Base-by-base conservation (phyloP, 2,888 invertebrate species). In the Acanthosoma haemorrhoidale region DNA sequence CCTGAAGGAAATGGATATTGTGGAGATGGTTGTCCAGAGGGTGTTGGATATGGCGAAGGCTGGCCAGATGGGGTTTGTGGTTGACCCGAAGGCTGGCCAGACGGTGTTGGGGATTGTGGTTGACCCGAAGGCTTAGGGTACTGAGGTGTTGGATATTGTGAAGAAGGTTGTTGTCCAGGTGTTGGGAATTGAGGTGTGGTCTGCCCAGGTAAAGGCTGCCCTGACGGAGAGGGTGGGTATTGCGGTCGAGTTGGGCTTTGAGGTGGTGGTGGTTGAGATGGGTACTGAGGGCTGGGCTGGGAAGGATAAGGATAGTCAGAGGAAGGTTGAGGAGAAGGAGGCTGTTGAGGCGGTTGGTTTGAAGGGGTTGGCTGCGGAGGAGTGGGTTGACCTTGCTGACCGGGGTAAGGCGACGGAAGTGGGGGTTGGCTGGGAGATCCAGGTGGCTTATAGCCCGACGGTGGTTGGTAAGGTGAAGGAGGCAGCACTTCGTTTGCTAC, bases 401-500 rank as follows among this genome's bases (percentile, higher is more conserved):
- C 78, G 77, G 61, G 80, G 79, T 61, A 80, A 80, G 9, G 81
- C 81, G 25, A 80, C 81, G 11, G 84, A 4, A 15, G 15, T 60
- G 21, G 2, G 6, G 58, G 11, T 31, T 51, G 67, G 25, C 31
- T 8, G 16, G n/a, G 67, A 18, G 25, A n/a, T 34, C 61, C 61
- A 9, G 67, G 67, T 11, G 57, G 43, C 34, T 57, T 31, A 21
- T 72, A 72, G 3, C 70, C 70, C n/a, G 72, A 67, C 3, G 70
- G 43, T 29, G 69, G 72, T 57, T 72, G 69, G 29, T 72, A 72
- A 0, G 59, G 69, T 2, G 71, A 64, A 21, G 66, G 67, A n/a
- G 73, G 73, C 16, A 73, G 67, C 4, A 73, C 71, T 18, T 73
- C 73, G 31, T 73, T 73, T 1, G 70, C 66, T 2, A 68, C 60